Evolutionary conservation across 2,797 vertebrate genomes (phyloP), one percentile per base, ranked within the genome.

Genomic region (Myotis pilosus): DNA sequence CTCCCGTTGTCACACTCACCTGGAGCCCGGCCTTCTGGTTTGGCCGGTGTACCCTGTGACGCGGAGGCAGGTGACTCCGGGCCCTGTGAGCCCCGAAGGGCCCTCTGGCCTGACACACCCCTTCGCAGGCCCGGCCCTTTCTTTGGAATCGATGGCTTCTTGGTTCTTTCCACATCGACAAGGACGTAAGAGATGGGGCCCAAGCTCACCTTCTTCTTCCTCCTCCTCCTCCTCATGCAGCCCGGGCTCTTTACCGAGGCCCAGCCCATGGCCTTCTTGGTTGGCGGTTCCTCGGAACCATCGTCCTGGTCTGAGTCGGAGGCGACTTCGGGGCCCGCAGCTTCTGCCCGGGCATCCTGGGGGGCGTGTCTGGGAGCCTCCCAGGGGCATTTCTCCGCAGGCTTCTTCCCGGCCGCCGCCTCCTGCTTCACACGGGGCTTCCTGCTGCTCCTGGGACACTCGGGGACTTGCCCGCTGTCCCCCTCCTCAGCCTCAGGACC

Each of bases 141-240:
- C 86, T 89, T 94, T 6, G 83, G 71, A 4, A 68, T 62, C 28
- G 1, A 16, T 0, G 53, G 74, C 23, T 88, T 90, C 94, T 30
- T 92, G 75, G 64, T 3, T 1, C 55, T 71, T 96, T 92, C 92
- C 0, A 44, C 72, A 69, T 91, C 28, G 0, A 91, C 66, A 2
- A 92, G 88, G 60, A 90, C 75, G 0, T 89, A 94, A 0, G 96
- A 91, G 49, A 94, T 28, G 1, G 87, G 55, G 15, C 94, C 94
- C 78, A 96, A 1, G 75, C 91, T 81, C 89, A 89, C 72, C 47
- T 84, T 95, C 92, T 94, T 96, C 6, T 88, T 96, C 96, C 92
- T 97, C 57, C 79, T 92, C 57, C 79, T 92, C 72, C 93, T 97
- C 57, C 83, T 92, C 74, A 1, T 0, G 8, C n/a, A 28, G 9